These are phyloP conservation scores for Epizoanthus scotinus DNA, from an alignment of 92 coral and sea anemone species.

Conservation along the genomic window DNA sequence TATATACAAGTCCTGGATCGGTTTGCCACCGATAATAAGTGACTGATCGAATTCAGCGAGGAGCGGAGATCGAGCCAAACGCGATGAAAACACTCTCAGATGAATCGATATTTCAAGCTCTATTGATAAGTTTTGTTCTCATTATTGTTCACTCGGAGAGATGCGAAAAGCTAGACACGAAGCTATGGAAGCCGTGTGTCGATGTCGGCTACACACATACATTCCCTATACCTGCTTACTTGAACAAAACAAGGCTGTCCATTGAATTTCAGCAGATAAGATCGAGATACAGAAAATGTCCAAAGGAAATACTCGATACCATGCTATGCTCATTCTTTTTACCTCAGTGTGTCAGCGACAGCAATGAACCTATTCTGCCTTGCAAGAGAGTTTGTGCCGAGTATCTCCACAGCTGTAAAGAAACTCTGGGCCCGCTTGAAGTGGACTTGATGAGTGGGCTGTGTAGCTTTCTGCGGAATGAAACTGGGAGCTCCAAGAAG, in stretches of 20 bases:
- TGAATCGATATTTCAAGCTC: not conserved
- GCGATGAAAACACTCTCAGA: not conserved
- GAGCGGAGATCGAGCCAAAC: too few species aligned
- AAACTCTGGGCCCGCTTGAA: not conserved
- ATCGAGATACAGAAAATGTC: not conserved
- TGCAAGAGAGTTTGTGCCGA: conserved; percentile 31
- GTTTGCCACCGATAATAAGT: too few species aligned
- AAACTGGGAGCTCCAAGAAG: not conserved
- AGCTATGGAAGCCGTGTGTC: conserved; percentile 19
- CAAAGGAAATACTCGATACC: not conserved
- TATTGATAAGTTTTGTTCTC: not conserved
- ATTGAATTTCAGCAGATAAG: not conserved
- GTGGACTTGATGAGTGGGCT: conserved; percentile 17
- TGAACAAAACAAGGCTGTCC: conserved; percentile 8
- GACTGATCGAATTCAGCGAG: too few species aligned
- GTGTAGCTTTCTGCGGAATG: conserved; percentile 9
- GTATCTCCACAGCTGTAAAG: conserved; percentile 6
- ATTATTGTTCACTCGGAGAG: not conserved
- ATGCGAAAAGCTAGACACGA: conserved; percentile 22
- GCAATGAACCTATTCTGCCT: not conserved
- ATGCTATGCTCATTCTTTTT: conserved; percentile 15
- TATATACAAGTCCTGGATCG: too few species aligned
- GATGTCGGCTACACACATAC: conserved; percentile 35
- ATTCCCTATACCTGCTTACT: not conserved
- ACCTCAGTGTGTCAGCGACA: conserved; percentile 14